A percentile compares a stretch with the other conserved stretches of the same genome.
Conservation (phyloP, 2,113 vertebrate species). For the Beaufortia kweichowensis region DNA sequence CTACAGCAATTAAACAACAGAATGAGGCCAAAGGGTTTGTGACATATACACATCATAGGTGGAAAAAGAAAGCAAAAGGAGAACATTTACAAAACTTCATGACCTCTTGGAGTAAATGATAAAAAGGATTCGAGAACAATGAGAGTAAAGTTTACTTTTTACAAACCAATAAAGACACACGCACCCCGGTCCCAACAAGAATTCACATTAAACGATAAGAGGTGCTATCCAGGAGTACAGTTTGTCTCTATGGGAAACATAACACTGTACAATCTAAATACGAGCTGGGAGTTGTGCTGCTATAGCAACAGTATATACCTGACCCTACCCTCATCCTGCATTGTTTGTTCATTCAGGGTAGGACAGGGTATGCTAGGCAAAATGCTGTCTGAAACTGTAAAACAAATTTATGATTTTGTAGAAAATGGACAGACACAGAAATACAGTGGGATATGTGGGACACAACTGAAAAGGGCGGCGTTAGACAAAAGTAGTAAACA, state of each 20-base stretch:
- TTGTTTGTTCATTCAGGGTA: slow-evolving; percentile 10
- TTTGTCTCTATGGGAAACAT: slow-evolving; percentile 10
- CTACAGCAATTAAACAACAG: slow-evolving; percentile 52
- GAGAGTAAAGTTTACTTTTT: not conserved
- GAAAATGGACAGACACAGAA: not conserved
- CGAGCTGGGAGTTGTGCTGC: slow-evolving; percentile 4
- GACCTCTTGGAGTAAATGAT: slow-evolving; percentile 1
- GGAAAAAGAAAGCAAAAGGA: not conserved
- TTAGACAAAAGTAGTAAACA: slow-evolving; percentile 45
- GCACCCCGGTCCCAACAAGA: slow-evolving; percentile 20
- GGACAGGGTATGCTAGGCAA: not conserved
- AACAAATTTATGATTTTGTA: not conserved
- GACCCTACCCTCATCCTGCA: slow-evolving; percentile 11
- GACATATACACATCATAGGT: slow-evolving; percentile 69
- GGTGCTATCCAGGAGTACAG: slow-evolving; percentile 17
- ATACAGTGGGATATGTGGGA: not conserved
- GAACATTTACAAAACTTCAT: slow-evolving; percentile 15
- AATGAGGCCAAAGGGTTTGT: slow-evolving; percentile 51
- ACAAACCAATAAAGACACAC: slow-evolving; percentile 10
- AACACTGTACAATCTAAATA: slow-evolving; percentile 24
- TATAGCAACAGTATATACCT: no score
- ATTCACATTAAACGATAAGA: slow-evolving; percentile 34
- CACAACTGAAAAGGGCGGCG: slow-evolving; percentile 5
- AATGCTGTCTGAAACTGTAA: no score
- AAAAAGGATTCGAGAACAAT: not conserved